A percentile compares a stretch with the other conserved stretches of the same genome.
Evolutionary conservation across 2,113 vertebrate species (phyloP).

Genomic region (Baryphthengus martii): DNA sequence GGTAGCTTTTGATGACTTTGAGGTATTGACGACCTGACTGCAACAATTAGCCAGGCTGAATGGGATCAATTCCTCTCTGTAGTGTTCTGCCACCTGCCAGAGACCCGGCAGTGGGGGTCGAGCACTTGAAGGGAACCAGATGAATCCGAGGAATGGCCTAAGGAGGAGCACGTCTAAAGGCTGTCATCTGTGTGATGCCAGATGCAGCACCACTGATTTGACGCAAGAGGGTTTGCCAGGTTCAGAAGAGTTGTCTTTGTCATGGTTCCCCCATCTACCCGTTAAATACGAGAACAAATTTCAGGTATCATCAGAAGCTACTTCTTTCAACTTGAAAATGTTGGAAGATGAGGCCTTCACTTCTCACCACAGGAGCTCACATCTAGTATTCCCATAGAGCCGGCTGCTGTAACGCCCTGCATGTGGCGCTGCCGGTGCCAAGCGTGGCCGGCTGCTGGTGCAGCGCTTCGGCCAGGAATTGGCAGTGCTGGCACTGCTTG

Average conservation of each 20-base stretch:
- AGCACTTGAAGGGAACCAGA: neutral
- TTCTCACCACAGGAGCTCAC: neutral
- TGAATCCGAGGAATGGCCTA: neutral
- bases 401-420: neutral
- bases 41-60: neutral
- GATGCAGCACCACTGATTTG: neutral
- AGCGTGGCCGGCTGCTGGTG: neutral
- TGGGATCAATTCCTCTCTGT: neutral
- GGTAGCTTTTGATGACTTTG: neutral
- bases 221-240: neutral
- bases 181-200: neutral
- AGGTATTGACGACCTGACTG: neutral
- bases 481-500: neutral
- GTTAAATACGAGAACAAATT: neutral
- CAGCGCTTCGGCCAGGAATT: neutral
- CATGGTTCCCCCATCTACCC: neutral
- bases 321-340: neutral
- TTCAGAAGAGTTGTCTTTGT: neutral
- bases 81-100: neutral
- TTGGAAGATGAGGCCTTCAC: neutral
- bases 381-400: neutral
- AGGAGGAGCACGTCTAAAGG: neutral
- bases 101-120: neutral
- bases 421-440: fast-evolving
- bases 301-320: neutral